Percentiles rank a stretch among this genome's conserved stretches.
Conservation (phyloP, 2,113 vertebrate species). For the Peromyscus leucopus region DNA sequence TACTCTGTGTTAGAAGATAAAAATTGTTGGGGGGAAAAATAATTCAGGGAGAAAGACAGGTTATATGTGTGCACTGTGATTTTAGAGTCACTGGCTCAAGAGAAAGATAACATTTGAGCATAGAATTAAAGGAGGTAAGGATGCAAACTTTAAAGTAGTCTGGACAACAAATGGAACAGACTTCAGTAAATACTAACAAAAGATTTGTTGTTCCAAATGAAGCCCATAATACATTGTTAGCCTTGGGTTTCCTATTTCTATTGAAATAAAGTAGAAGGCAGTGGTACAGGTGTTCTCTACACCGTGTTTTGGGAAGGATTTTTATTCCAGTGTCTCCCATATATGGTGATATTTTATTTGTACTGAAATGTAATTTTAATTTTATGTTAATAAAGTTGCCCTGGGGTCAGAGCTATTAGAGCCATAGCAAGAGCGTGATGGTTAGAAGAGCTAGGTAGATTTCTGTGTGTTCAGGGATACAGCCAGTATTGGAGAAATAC, state of each 20-base stretch:
- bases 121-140: neutral
- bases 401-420: too few relatives aligned
- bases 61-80: neutral
- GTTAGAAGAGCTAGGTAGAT: too few relatives aligned
- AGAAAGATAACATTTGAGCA: neutral
- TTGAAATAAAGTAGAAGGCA: slow-evolving; percentile 43
- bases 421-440: too few relatives aligned
- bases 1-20: slow-evolving; percentile 11
- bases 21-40: neutral
- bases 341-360: too few relatives aligned
- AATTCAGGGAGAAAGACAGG: neutral
- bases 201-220: slow-evolving; percentile 3
- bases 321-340: slow-evolving; percentile 1
- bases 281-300: neutral
- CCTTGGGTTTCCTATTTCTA: neutral
- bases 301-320: neutral
- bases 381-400: too few relatives aligned
- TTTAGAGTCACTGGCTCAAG: neutral
- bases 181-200: slow-evolving; percentile 15
- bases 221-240: neutral
- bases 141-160: neutral
- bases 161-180: neutral
- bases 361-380: too few relatives aligned
- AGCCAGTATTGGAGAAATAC: too few relatives aligned
- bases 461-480: too few relatives aligned